phyloP scores from a whole-genome alignment of 2,797 vertebrate genomes.

The Sebastes taczanowskii region DNA sequence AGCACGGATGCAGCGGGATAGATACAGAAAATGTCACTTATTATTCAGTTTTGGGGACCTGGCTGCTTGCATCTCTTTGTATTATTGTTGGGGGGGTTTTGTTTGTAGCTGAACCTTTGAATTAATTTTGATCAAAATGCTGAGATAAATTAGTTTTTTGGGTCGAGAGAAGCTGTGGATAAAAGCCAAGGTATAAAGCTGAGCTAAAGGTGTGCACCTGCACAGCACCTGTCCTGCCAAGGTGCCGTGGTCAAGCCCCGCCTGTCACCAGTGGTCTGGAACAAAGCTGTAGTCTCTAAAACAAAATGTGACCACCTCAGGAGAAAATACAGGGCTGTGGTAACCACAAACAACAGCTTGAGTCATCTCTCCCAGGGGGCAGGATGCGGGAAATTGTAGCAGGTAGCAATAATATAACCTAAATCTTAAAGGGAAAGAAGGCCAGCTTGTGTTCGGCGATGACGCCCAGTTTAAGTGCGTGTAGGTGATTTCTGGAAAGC shows the following conservation, averaged over 20 bases:
- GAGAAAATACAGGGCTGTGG: conserved; percentile 53
- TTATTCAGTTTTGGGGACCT: conserved; percentile 42
- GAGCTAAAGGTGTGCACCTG: conserved; percentile 65
- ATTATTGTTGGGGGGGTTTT: conserved; percentile 35
- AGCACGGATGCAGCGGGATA: conserved; percentile 60
- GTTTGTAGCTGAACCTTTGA: conserved; percentile 20
- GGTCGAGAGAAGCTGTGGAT: conserved; percentile 24
- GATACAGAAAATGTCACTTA: conserved; percentile 70
- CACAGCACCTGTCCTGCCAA: conserved; percentile 56
- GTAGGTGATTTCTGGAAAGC: conserved; percentile 27
- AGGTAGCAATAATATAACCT: conserved; percentile 60
- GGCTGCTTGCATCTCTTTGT: conserved; percentile 14
- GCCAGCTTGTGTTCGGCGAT: conserved; percentile 32
- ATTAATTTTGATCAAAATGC: conserved; percentile 43
- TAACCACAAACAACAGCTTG: conserved; percentile 68
- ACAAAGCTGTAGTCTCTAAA: conserved; percentile 62
- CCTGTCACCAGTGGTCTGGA: conserved; percentile 56
- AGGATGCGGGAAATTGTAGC: conserved; percentile 28
- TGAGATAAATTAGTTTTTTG: background rate
- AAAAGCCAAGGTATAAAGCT: conserved; percentile 40
- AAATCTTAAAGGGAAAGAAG: conserved; percentile 54
- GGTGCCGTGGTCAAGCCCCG: conserved; percentile 40
- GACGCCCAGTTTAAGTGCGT: background rate
- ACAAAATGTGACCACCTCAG: conserved; percentile 68
- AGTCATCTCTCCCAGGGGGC: conserved; percentile 45